phyloP scores from a whole-genome alignment of 2,797 vertebrate species.

The Hozukius guyotensis region DNA sequence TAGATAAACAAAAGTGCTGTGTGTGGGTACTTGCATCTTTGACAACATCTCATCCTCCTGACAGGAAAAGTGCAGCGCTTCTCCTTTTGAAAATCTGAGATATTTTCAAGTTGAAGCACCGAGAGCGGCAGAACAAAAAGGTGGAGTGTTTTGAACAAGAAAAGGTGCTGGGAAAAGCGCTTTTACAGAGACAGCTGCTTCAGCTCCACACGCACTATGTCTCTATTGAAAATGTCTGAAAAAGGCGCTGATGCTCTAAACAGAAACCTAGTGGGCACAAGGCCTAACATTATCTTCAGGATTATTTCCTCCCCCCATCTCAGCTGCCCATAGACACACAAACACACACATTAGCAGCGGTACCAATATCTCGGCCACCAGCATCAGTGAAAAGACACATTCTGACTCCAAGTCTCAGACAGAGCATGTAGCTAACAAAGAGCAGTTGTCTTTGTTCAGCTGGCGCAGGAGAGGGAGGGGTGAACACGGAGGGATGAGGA shows the following conservation, averaged over 20 bases:
- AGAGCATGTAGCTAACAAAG: slow-evolving; percentile 72
- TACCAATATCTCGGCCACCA: slow-evolving; percentile 38
- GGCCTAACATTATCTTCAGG: slow-evolving; percentile 47
- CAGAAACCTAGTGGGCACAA: slow-evolving; percentile 41
- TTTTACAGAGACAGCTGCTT: slow-evolving; percentile 61
- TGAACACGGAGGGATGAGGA: slow-evolving; percentile 62
- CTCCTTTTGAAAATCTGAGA: slow-evolving; percentile 43
- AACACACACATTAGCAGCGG: slow-evolving; percentile 1
- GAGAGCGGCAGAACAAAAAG: slow-evolving; percentile 50
- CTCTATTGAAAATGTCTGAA: slow-evolving; percentile 46
- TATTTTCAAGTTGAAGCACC: slow-evolving; percentile 54
- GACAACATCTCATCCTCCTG: slow-evolving; percentile 54
- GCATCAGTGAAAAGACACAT: slow-evolving; percentile 49
- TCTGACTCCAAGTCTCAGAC: slow-evolving; percentile 55
- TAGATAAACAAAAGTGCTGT: slow-evolving; percentile 1
- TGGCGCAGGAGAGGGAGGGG: slow-evolving; percentile 63
- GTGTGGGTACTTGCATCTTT: slow-evolving; percentile 33
- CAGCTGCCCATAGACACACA: neutral
- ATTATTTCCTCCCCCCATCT: slow-evolving; percentile 36
- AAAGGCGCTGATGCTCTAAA: slow-evolving; percentile 51
- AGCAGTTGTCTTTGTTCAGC: slow-evolving; percentile 79
- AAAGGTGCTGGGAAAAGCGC: slow-evolving; percentile 50
- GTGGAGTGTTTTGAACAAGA: slow-evolving; percentile 48
- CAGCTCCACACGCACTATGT: slow-evolving; percentile 31
- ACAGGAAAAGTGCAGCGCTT: slow-evolving; percentile 55